Evolutionary conservation across 1,140 invertebrate genomes (phyloP), one percentile per base, ranked within the genome.

Genomic region (Hypsibius dujardini): DNA sequence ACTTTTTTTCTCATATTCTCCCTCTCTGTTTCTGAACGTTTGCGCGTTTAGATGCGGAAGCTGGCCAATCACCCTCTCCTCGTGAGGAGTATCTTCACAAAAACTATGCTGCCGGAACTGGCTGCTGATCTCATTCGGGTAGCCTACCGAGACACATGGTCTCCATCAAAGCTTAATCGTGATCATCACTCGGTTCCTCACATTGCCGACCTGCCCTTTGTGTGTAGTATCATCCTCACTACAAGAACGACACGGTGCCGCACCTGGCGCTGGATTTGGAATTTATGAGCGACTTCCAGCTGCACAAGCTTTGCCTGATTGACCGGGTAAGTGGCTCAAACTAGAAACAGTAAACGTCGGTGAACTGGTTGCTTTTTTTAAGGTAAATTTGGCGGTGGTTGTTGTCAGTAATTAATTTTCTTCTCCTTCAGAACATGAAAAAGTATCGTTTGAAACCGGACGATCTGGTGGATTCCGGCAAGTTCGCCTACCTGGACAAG

Each of bases 241-340:
- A 91, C 75, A 87, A 87, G 76, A 87, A 92, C 74, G 88, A 87
- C 62, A 87, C 90, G 77, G 81, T 85, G 46, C 82, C 92, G 47
- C 87, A 91, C 73, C 86, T 93, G 70, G 86, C 87, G 62, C 90
- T 96, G 76, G 92, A 96, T 78, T 83, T 97, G 76, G 79, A 84
- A 40, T 87, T 86, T 75, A 85, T 90, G 83, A 91, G 89, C 0
- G 94, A 97, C 81, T 95, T 92, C 80, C 88, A 94, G 76, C 86
- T 96, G 71, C 87, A 90, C 79, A 85, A 87, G 73, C 78, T 93
- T 15, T 87, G 89, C 59, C 80, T 83, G 71, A 79, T 81, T 28
- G 62, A 67, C 45, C 62, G 62, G 28, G 28, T 28, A 28, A 28
- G 28, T 28, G 28, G 28, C 28, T 28, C 0, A 28, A 28, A 28